A percentile compares a stretch with the other conserved stretches of the same genome.
These are phyloP conservation scores for Euphonia xanthogaster DNA, from an alignment of 2,797 vertebrate species.

Conservation along the genomic window DNA sequence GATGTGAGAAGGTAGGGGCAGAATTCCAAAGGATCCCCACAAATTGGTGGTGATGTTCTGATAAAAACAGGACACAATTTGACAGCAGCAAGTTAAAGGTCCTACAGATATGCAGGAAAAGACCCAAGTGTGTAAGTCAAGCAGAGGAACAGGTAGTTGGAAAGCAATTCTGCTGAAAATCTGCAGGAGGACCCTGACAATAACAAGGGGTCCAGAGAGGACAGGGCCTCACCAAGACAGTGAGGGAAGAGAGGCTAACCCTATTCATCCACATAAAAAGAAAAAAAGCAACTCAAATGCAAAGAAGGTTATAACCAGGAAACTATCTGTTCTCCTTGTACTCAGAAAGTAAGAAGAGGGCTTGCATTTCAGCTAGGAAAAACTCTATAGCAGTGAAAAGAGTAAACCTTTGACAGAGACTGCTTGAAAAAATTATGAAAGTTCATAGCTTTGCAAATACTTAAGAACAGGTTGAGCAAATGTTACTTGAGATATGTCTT, in stretches of 20 bases:
- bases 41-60: background rate
- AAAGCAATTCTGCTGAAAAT: background rate
- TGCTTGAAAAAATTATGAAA: background rate
- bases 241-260: background rate
- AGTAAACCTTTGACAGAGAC: background rate
- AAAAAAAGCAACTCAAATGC: background rate
- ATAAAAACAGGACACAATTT: background rate
- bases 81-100: background rate
- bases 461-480: background rate
- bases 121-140: background rate
- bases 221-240: background rate
- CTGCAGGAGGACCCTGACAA: background rate
- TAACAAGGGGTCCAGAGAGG: background rate
- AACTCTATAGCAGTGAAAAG: background rate
- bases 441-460: background rate
- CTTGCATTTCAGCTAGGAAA: background rate
- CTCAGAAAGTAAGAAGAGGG: background rate
- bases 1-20: background rate
- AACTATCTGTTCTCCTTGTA: background rate
- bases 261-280: background rate
- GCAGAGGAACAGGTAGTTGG: background rate
- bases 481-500: background rate
- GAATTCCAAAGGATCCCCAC: background rate
- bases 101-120: background rate
- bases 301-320: background rate